These are phyloP conservation scores for Parthenolecanium corni DNA, from an alignment of 2,888 invertebrate species.

Conservation along the genomic window DNA sequence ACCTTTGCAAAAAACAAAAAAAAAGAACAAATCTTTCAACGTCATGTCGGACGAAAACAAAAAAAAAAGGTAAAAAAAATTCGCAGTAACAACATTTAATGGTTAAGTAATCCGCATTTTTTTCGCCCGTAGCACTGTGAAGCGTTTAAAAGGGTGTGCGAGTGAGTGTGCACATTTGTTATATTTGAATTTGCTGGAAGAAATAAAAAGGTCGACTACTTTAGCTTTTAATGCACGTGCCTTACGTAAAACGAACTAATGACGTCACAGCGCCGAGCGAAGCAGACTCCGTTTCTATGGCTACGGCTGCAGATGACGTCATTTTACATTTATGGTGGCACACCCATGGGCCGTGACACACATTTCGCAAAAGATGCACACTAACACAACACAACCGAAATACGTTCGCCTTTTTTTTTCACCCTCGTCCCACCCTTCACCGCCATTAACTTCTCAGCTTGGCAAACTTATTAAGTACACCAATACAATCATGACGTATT, in stretches of 20 bases:
- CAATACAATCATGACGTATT: slow-evolving; percentile 15
- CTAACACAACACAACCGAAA: slow-evolving; percentile 16
- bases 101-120: slow-evolving; percentile 15
- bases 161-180: too few relatives aligned
- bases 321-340: slow-evolving; percentile 27
- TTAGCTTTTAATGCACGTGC: slow-evolving; percentile 27
- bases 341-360: slow-evolving; percentile 28
- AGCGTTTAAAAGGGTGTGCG: too few relatives aligned
- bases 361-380: slow-evolving; percentile 23
- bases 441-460: too few relatives aligned
- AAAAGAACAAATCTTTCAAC: too few relatives aligned
- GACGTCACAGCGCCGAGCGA: slow-evolving; percentile 21
- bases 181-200: neutral
- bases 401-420: neutral
- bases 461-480: too few relatives aligned
- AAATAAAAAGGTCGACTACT: slow-evolving; percentile 26
- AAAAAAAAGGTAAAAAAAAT: too few relatives aligned
- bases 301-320: slow-evolving; percentile 25
- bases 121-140: too few relatives aligned
- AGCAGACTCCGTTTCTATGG: slow-evolving; percentile 26
- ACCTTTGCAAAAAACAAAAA: too few relatives aligned
- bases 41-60: too few relatives aligned
- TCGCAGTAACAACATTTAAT: slow-evolving; percentile 18
- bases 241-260: slow-evolving; percentile 26
- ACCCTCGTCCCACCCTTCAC: too few relatives aligned